Conservation (phyloP, 1,140 invertebrate genomes). For the Drosophila arizonae region DNA sequence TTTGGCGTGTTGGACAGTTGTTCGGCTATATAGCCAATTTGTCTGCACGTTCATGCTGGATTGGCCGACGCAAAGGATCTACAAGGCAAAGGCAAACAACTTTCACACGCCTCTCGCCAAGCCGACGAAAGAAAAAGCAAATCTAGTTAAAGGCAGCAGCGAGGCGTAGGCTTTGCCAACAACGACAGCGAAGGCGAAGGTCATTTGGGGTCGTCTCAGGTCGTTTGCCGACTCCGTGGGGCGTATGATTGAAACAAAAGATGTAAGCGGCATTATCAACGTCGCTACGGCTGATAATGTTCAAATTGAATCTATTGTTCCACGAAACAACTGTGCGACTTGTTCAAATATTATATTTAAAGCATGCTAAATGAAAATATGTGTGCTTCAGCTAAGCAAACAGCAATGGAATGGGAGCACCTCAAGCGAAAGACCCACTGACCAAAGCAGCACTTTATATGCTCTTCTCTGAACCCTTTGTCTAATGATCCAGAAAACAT, state of each 20-base stretch:
- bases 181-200: slow-evolving; percentile 53
- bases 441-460: slow-evolving; percentile 27
- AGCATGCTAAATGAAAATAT: slow-evolving; percentile 78
- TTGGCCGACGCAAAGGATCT: slow-evolving; percentile 31
- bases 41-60: slow-evolving; percentile 60
- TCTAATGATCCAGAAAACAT: not conserved
- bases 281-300: slow-evolving; percentile 55
- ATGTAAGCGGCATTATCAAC: slow-evolving; percentile 62
- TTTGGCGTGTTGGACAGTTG: slow-evolving; percentile 25
- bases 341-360: slow-evolving; percentile 79
- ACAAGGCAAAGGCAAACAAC: slow-evolving; percentile 32
- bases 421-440: not conserved
- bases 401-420: slow-evolving; percentile 61
- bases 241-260: slow-evolving; percentile 67
- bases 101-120: slow-evolving; percentile 60
- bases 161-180: slow-evolving; percentile 1
- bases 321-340: slow-evolving; percentile 71
- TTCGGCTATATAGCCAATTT: slow-evolving; percentile 59
- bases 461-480: slow-evolving; percentile 14
- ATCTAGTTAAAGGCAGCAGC: not conserved
- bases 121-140: too few relatives aligned
- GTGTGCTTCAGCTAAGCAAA: slow-evolving; percentile 75
- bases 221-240: slow-evolving; percentile 8
- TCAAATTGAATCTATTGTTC: slow-evolving; percentile 78
- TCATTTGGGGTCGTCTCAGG: slow-evolving; percentile 64